Percentiles rank a stretch among this genome's conserved stretches.
Evolutionary conservation across 2,888 invertebrate genomes (phyloP).

Genomic region (Glaucopsyche alexis): DNA sequence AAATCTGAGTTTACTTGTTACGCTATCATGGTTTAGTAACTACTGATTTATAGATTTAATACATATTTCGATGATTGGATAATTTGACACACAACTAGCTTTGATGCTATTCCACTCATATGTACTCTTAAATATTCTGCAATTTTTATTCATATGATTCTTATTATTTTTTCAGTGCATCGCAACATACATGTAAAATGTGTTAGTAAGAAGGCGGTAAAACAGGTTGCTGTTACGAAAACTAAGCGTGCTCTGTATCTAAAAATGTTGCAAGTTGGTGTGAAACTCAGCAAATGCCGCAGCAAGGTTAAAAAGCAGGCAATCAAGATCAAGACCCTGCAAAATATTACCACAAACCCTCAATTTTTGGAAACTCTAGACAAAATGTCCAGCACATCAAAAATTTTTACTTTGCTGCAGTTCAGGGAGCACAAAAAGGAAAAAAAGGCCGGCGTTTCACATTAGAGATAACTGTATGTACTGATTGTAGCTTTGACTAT

Average conservation of each 20-base stretch:
- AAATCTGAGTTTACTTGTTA: too few relatives aligned
- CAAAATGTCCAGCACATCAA: conserved; percentile 25
- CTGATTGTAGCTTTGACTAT: conserved; percentile 38
- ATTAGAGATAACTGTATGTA: conserved; percentile 38
- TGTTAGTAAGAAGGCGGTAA: conserved; percentile 2
- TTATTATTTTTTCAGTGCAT: conserved; percentile 19
- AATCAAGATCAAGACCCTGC: conserved; percentile 22
- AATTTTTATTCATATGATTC: not conserved
- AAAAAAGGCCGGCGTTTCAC: conserved; percentile 38
- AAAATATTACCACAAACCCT: conserved; percentile 31
- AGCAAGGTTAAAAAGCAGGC: conserved; percentile 26
- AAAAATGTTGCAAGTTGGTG: conserved; percentile 18
- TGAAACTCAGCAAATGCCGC: conserved; percentile 31
- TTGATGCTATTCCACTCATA: too few relatives aligned
- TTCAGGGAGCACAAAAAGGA: conserved; percentile 31
- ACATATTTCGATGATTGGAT: too few relatives aligned
- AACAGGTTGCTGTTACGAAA: conserved; percentile 15
- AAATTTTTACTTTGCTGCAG: conserved; percentile 32
- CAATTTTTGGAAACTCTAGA: conserved; percentile 29
- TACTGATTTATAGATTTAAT: too few relatives aligned
- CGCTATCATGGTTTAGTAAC: too few relatives aligned
- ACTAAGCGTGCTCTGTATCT: conserved; percentile 4
- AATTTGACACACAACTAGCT: too few relatives aligned
- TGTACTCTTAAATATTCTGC: too few relatives aligned
- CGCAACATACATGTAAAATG: not conserved